A percentile compares a stretch with the other conserved stretches of the same genome.
phyloP scores from a whole-genome alignment of 2,797 vertebrate genomes.

The Anableps anableps region DNA sequence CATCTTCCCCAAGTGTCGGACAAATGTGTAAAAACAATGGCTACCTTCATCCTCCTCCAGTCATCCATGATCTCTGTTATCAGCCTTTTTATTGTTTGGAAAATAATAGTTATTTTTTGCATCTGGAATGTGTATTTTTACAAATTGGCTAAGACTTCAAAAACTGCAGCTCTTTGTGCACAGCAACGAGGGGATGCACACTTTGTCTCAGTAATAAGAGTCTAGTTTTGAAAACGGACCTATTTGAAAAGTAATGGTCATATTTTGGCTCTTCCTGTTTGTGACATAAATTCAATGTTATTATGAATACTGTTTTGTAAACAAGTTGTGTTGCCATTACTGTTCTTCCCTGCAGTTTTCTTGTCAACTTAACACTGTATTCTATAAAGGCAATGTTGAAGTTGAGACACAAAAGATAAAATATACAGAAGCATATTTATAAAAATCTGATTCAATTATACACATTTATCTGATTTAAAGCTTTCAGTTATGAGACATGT shows the following conservation, averaged over 20 bases:
- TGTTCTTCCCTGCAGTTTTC: slow-evolving; percentile 19
- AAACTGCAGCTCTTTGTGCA: slow-evolving; percentile 13
- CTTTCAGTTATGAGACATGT: slow-evolving; percentile 51
- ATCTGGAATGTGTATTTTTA: slow-evolving; percentile 29
- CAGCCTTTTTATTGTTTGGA: slow-evolving; percentile 22
- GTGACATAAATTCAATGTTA: slow-evolving; percentile 18
- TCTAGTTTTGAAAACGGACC: slow-evolving; percentile 32
- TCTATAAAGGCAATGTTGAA: neutral
- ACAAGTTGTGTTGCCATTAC: slow-evolving; percentile 41
- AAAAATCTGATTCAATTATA: slow-evolving; percentile 16
- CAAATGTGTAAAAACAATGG: slow-evolving; percentile 85
- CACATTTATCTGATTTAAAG: slow-evolving; percentile 29
- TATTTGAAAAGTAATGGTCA: slow-evolving; percentile 22
- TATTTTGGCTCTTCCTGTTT: slow-evolving; percentile 31
- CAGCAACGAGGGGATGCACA: slow-evolving; percentile 5
- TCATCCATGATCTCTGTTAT: slow-evolving; percentile 10
- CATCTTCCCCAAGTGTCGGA: slow-evolving; percentile 97
- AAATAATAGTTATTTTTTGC: slow-evolving; percentile 33
- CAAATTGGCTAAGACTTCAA: slow-evolving; percentile 7
- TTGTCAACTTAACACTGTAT: neutral
- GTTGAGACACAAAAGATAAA: neutral
- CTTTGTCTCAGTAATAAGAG: slow-evolving; percentile 25
- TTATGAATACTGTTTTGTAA: slow-evolving; percentile 42
- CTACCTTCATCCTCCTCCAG: slow-evolving; percentile 45
- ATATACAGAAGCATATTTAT: neutral